These are phyloP conservation scores for Rhea pennata DNA, from an alignment of 2,113 vertebrate genomes.

Conservation along the genomic window DNA sequence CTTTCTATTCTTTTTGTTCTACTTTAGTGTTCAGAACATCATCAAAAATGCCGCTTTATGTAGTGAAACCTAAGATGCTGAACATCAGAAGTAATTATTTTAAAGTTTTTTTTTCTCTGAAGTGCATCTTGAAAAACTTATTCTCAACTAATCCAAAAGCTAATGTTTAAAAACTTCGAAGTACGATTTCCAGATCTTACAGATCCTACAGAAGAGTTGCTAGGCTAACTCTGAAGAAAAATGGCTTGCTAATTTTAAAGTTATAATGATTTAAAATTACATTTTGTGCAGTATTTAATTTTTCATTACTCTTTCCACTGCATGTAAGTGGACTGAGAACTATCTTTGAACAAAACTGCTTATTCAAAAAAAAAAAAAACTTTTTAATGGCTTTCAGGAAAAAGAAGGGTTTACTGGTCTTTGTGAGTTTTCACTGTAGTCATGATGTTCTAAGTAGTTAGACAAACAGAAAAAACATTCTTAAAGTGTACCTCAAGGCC, in stretches of 20 bases:
- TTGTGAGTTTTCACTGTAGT: not conserved
- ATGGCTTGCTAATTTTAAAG: not conserved
- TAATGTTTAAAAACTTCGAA: constrained; percentile 7
- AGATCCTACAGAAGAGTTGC: not conserved
- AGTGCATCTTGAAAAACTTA: not conserved
- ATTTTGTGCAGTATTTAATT: constrained; percentile 1
- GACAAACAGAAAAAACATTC: not conserved
- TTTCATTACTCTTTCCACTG: constrained; percentile 11
- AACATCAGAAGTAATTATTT: not conserved
- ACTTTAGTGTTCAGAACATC: not conserved
- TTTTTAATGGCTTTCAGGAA: not conserved
- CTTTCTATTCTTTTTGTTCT: not conserved
- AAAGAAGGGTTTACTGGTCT: not conserved
- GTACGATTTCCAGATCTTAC: not conserved
- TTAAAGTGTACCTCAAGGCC: not conserved
- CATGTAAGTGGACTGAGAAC: not conserved
- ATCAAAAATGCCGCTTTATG: not conserved
- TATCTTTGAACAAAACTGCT: constrained; percentile 10
- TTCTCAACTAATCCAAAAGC: not conserved
- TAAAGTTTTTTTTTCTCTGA: not conserved
- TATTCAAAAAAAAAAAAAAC: not conserved
- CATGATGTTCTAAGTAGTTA: not conserved
- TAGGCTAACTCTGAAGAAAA: constrained; percentile 16
- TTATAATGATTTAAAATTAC: constrained; percentile 2
- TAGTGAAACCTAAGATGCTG: not conserved